Evolutionary conservation across 2,888 invertebrate genomes (phyloP).

Genomic region (Chorisops tibialis): DNA sequence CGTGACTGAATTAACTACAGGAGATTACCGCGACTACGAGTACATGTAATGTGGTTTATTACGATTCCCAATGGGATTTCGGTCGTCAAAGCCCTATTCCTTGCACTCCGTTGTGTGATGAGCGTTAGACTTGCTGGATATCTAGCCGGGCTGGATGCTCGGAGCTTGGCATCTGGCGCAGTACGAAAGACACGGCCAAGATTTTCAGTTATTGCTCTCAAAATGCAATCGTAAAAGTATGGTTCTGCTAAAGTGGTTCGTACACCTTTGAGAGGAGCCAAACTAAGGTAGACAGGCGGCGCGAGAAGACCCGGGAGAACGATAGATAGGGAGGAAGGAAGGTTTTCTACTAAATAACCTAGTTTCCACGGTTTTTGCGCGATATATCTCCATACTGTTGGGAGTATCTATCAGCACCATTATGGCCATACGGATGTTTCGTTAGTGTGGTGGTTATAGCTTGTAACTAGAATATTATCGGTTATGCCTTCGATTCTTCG

Average conservation of each 20-base stretch:
- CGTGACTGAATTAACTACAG: conserved; percentile 51
- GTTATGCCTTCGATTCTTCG: conserved; percentile 17
- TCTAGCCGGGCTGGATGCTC: too few species aligned
- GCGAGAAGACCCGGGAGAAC: neutral
- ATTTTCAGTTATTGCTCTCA: conserved; percentile 12
- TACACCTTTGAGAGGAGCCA: neutral
- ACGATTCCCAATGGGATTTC: conserved; percentile 10
- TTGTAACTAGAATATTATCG: conserved; percentile 24
- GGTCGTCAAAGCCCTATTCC: neutral
- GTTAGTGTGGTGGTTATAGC: conserved; percentile 21
- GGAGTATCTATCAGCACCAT: conserved; percentile 19
- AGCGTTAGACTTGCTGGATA: too few species aligned
- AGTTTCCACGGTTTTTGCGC: conserved; percentile 33
- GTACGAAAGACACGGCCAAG: too few species aligned
- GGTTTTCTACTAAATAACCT: conserved; percentile 27
- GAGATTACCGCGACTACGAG: conserved; percentile 27
- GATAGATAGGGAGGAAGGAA: conserved; percentile 9
- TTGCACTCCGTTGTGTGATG: neutral
- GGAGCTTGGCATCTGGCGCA: too few species aligned
- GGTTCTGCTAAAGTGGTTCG: conserved; percentile 24
- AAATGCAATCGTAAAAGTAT: conserved; percentile 21
- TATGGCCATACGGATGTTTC: conserved; percentile 2
- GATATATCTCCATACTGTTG: conserved; percentile 8
- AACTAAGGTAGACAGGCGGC: conserved; percentile 5
- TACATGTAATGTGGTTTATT: conserved; percentile 21